phyloP scores from a whole-genome alignment of 2,797 vertebrate species.

The Enteromius anoplus region DNA sequence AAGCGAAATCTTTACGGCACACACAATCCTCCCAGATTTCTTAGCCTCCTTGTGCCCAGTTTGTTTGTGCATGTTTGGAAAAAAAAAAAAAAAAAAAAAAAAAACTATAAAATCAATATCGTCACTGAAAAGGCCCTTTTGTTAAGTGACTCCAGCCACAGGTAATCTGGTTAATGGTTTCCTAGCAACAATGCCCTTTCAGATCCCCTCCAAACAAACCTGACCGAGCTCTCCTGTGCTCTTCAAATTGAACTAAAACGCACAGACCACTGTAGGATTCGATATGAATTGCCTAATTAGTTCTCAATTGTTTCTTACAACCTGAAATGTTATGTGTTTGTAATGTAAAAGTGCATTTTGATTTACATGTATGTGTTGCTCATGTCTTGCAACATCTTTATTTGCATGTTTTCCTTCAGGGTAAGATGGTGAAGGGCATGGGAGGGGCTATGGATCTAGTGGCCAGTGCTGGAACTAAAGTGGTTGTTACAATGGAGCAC shows the following conservation, averaged over 20 bases:
- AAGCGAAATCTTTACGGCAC: background rate
- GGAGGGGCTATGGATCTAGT: slow-evolving; percentile 98
- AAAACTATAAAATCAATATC: slow-evolving; percentile 33
- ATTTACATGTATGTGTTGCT: slow-evolving; percentile 18
- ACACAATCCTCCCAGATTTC: slow-evolving; percentile 3
- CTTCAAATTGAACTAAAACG: slow-evolving; percentile 12
- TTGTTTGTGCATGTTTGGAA: background rate
- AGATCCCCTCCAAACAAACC: slow-evolving; percentile 40
- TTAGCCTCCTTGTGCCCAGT: background rate
- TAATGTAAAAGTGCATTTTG: background rate
- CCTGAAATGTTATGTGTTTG: background rate
- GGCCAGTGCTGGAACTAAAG: slow-evolving; percentile 92
- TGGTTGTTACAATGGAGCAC: slow-evolving; percentile 98
- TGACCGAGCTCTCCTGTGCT: slow-evolving; percentile 22
- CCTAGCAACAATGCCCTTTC: slow-evolving; percentile 57
- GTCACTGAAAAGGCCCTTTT: slow-evolving; percentile 45
- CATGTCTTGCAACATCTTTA: slow-evolving; percentile 28
- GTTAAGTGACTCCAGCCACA: slow-evolving; percentile 49
- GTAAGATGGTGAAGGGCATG: slow-evolving; percentile 99
- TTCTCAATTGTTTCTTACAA: background rate
- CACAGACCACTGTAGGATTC: slow-evolving; percentile 8
- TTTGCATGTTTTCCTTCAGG: slow-evolving; percentile 73
- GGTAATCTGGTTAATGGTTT: slow-evolving; percentile 58
- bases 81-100: background rate
- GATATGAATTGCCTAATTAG: background rate